Conservation (phyloP, 2,113 vertebrate species). For the Pelodiscus sinensis region DNA sequence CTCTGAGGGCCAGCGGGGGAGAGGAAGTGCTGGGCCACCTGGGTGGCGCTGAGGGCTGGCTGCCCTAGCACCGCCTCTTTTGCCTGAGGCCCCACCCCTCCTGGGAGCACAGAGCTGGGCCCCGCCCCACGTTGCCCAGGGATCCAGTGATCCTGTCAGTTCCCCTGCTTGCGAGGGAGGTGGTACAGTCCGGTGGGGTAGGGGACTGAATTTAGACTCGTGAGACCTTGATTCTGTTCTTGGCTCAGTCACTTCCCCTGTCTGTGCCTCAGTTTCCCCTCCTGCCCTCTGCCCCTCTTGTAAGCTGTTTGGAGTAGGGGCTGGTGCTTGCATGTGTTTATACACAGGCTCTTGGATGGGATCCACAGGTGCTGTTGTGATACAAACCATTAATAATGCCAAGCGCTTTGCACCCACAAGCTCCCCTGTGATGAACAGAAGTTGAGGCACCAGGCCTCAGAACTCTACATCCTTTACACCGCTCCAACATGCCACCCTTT, state of each 20-base stretch:
- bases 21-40: too few relatives aligned
- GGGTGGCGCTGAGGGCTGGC: too few relatives aligned
- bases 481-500: neutral
- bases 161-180: neutral
- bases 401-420: neutral
- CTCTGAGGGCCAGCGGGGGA: too few relatives aligned
- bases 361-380: neutral
- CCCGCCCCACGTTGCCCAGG: too few relatives aligned
- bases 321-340: neutral
- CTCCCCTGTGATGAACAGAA: neutral
- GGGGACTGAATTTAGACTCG: neutral
- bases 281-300: neutral
- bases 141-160: too few relatives aligned
- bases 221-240: too few relatives aligned
- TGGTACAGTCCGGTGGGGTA: accelerated
- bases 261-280: too few relatives aligned
- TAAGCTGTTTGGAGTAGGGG: neutral
- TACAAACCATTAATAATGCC: neutral
- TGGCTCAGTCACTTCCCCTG: neutral
- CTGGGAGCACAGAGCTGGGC: too few relatives aligned
- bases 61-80: too few relatives aligned
- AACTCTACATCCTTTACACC: accelerated
- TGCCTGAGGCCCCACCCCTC: too few relatives aligned
- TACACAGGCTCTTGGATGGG: neutral
- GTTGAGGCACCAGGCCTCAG: neutral